phyloP scores from a whole-genome alignment of 2,888 invertebrate genomes.

The Drosophila subquinaria region DNA sequence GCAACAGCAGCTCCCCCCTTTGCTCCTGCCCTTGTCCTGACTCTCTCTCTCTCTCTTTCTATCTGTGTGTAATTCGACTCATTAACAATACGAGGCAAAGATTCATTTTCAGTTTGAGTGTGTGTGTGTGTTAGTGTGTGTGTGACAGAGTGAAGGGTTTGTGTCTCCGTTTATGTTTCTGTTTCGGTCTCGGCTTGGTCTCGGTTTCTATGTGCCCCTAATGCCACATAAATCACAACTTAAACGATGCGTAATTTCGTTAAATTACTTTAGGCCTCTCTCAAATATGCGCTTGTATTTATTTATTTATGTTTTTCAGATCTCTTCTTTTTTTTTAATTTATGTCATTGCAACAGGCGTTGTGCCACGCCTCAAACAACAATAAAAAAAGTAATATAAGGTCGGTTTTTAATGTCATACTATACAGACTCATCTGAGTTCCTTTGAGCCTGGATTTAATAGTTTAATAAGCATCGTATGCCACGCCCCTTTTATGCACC shows the following conservation, averaged over 20 bases:
- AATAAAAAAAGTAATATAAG: not conserved
- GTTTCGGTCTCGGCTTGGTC: conserved; percentile 46
- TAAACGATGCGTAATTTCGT: conserved; percentile 83
- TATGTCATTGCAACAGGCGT: conserved; percentile 70
- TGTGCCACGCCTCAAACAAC: conserved; percentile 59
- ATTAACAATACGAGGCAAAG: conserved; percentile 79
- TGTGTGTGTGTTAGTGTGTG: conserved; percentile 38
- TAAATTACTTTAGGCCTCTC: conserved; percentile 69
- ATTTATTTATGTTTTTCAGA: conserved; percentile 63
- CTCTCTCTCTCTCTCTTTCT: conserved; percentile 31
- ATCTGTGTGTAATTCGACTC: conserved; percentile 81
- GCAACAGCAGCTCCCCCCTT: conserved; percentile 29
- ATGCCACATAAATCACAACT: conserved; percentile 83
- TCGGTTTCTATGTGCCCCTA: conserved; percentile 51
- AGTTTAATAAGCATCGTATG: conserved; percentile 11
- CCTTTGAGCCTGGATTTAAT: conserved; percentile 10
- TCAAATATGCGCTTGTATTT: conserved; percentile 37
- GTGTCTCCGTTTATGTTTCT: not conserved
- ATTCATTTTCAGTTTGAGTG: conserved; percentile 39
- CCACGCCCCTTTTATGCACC: conserved; percentile 74
- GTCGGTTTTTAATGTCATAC: conserved; percentile 17
- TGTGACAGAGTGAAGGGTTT: conserved; percentile 70
- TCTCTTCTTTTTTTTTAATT: conserved; percentile 52
- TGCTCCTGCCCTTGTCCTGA: conserved; percentile 1
- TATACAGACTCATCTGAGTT: not conserved